A percentile compares a stretch with the other conserved stretches of the same genome.
Evolutionary conservation across 30 jellyfish, hydroid and myxozoan genomes (phyloP).

Genomic region (Hydractinia echinata): DNA sequence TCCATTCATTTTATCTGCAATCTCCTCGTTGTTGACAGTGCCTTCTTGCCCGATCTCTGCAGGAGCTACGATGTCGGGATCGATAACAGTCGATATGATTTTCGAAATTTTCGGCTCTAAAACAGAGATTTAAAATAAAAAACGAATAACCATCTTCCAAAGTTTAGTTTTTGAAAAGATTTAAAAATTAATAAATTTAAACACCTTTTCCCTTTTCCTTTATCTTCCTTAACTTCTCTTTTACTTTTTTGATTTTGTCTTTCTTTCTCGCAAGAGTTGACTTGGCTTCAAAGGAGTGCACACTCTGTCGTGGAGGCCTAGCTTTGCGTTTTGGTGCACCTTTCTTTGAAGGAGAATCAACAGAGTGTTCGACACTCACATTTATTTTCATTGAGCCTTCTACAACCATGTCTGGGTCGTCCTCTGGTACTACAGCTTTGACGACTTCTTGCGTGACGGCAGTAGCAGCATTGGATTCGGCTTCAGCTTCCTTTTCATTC

Average conservation of each 20-base stretch:
- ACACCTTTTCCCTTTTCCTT: background rate
- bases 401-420: no score
- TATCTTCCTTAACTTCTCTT: background rate
- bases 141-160: background rate
- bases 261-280: background rate
- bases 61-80: background rate
- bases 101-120: slow-evolving; percentile 11
- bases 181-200: background rate
- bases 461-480: no score
- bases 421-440: no score
- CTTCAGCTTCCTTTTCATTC: no score
- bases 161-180: background rate
- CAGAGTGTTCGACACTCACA: background rate
- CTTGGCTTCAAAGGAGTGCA: background rate
- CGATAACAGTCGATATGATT: slow-evolving; percentile 4
- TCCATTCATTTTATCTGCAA: background rate
- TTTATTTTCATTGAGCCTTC: background rate
- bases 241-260: background rate
- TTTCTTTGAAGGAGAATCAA: slow-evolving; percentile 1
- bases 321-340: slow-evolving; percentile 24
- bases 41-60: background rate
- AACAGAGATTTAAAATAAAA: background rate
- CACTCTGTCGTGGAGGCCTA: slow-evolving; percentile 17
- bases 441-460: no score
- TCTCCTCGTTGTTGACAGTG: background rate